phyloP scores from a whole-genome alignment of 37 sponge, comb jelly and placozoan species.

The Aphrocallistes beatrix region DNA sequence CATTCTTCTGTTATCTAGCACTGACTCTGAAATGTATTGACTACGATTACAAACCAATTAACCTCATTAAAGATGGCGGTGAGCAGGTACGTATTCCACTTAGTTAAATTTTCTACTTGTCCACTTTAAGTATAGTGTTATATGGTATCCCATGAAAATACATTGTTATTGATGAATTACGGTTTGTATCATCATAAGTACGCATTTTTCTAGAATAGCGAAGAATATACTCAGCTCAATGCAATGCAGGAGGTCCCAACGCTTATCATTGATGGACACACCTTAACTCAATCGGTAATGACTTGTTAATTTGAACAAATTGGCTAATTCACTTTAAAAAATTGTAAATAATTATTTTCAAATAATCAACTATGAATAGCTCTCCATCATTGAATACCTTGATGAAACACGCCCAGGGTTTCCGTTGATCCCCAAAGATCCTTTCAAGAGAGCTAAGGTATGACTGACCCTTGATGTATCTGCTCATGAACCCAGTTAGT shows the following conservation, averaged over 20 bases:
- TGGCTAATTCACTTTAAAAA: neutral
- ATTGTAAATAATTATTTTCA: neutral
- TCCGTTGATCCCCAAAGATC: neutral
- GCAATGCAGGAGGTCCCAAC: conserved; percentile 74
- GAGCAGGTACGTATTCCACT: conserved; percentile 69
- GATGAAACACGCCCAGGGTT: conserved; percentile 59
- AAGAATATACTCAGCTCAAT: conserved; percentile 64
- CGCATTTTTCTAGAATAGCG: conserved; percentile 32
- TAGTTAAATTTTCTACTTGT: too few relatives aligned
- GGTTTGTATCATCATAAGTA: too few relatives aligned
- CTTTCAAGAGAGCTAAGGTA: neutral
- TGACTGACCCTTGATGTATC: neutral
- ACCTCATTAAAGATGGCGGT: conserved; percentile 92
- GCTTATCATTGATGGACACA: conserved; percentile 71
- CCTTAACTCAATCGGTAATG: conserved; percentile 71
- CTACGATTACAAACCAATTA: conserved; percentile 74
- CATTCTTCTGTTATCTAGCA: conserved; percentile 33
- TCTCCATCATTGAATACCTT: conserved; percentile 89
- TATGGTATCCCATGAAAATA: too few relatives aligned
- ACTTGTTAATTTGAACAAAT: neutral
- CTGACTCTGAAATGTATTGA: conserved; percentile 83
- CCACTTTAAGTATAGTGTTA: too few relatives aligned
- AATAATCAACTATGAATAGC: conserved; percentile 19
- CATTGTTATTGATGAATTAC: too few relatives aligned
- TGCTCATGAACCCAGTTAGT: neutral